These are phyloP conservation scores for Cossypha heuglini DNA, from an alignment of 2,797 vertebrate species.

Conservation along the genomic window DNA sequence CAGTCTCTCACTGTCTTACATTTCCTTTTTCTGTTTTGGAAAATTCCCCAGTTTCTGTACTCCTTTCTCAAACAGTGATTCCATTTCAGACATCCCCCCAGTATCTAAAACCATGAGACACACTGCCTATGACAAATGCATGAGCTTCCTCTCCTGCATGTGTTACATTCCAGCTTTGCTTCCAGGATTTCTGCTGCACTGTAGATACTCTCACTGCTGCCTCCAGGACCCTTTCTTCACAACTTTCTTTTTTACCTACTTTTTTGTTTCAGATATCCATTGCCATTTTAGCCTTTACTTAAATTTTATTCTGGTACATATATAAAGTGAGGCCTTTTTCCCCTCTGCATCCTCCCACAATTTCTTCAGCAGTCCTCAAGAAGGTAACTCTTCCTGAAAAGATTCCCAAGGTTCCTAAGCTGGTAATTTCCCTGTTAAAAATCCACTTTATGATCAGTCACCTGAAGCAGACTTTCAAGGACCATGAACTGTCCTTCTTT, in stretches of 20 bases:
- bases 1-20: not conserved
- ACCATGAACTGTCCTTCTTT: not conserved
- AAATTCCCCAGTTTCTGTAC: not conserved
- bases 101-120: not conserved
- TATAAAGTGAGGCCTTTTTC: not conserved
- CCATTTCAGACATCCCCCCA: not conserved
- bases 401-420: not conserved
- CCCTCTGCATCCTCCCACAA: not conserved
- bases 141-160: rapidly evolving
- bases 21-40: not conserved
- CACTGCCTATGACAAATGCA: rapidly evolving
- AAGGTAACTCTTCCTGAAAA: not conserved
- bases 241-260: not conserved
- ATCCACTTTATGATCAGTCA: not conserved
- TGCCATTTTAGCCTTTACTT: not conserved
- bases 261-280: not conserved
- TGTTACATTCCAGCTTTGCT: not conserved
- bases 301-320: not conserved
- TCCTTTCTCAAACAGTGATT: not conserved
- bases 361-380: not conserved
- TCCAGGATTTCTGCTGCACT: not conserved
- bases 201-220: not conserved
- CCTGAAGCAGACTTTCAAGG: not conserved
- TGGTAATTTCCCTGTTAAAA: not conserved
- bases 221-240: not conserved